These are phyloP conservation scores for Ptyas mucosa DNA, from an alignment of 2,113 vertebrate species.

Conservation along the genomic window DNA sequence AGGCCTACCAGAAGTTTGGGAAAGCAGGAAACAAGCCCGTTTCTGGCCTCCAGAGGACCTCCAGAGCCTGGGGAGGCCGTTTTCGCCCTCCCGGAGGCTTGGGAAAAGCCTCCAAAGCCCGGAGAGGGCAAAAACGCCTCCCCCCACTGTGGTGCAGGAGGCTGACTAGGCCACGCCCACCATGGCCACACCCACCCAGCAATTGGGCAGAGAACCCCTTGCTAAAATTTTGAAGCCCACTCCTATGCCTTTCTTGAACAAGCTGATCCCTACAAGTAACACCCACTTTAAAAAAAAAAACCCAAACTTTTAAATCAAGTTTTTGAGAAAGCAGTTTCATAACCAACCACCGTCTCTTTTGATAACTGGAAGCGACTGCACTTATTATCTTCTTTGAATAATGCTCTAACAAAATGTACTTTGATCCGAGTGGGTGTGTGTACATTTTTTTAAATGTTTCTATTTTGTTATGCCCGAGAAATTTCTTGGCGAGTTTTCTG, in stretches of 20 bases:
- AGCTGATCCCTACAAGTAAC: accelerated
- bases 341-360: slow-evolving; percentile 46
- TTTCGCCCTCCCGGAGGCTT: no score
- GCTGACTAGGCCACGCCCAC: no score
- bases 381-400: slow-evolving; percentile 23
- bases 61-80: no score
- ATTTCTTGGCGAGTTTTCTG: slow-evolving; percentile 50
- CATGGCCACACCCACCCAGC: no score
- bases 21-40: no score
- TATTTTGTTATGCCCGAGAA: slow-evolving; percentile 39
- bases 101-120: no score
- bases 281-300: slow-evolving; percentile 5
- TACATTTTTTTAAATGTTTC: not conserved
- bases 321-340: slow-evolving; percentile 29
- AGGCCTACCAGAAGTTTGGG: no score
- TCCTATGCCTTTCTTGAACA: not conserved
- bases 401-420: slow-evolving; percentile 37
- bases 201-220: no score
- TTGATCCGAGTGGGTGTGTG: slow-evolving; percentile 4
- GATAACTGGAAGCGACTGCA: slow-evolving; percentile 38
- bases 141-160: no score
- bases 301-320: accelerated
- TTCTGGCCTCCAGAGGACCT: no score
- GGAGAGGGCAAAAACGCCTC: no score
- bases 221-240: no score